These are phyloP conservation scores for Nothura maculosa DNA, from an alignment of 2,797 vertebrate genomes.

Conservation along the genomic window DNA sequence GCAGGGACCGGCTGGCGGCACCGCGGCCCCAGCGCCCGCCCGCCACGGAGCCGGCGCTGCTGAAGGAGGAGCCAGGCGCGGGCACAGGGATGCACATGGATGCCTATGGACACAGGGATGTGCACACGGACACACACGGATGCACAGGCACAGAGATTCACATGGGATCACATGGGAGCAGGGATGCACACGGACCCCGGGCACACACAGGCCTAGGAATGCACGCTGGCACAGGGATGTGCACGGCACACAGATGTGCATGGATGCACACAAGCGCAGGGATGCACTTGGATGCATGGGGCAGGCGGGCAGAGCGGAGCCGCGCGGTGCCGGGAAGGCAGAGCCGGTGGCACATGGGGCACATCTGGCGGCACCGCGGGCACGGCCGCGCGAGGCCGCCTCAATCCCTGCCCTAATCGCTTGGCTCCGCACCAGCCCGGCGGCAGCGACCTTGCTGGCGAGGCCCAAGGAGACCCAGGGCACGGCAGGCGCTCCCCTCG, in stretches of 20 bases:
- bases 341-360: background rate
- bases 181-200: no score
- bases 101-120: background rate
- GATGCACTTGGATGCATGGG: accelerated
- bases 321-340: accelerated
- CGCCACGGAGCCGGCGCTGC: background rate
- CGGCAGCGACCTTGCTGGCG: background rate
- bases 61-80: accelerated
- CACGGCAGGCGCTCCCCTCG: background rate
- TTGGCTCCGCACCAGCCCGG: accelerated
- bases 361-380: accelerated
- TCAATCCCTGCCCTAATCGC: background rate
- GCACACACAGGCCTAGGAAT: no score
- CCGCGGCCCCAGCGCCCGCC: background rate
- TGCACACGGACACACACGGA: no score
- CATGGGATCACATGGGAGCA: background rate
- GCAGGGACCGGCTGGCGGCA: conserved; percentile 25
- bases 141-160: background rate
- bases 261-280: accelerated
- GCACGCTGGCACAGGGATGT: background rate
- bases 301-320: accelerated
- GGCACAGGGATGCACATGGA: background rate
- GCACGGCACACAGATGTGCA: background rate
- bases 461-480: conserved; percentile 28
- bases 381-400: background rate